These are phyloP conservation scores for Poicephalus meyeri DNA, from an alignment of 2,113 vertebrate genomes.

Conservation along the genomic window DNA sequence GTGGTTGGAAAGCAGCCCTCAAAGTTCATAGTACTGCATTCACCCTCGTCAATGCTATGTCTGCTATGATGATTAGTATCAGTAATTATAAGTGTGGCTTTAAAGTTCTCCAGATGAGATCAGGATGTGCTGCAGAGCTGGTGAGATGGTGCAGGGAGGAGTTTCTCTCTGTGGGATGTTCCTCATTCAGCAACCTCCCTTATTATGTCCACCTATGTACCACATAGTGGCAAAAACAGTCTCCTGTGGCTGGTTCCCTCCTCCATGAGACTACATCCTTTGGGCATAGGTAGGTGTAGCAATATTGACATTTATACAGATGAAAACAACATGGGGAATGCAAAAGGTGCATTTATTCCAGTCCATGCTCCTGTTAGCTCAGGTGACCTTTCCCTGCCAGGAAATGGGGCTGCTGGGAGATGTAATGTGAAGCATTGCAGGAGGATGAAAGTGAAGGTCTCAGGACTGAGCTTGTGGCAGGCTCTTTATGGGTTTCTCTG, in stretches of 20 bases:
- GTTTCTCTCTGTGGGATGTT: not conserved
- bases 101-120: not conserved
- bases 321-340: not conserved
- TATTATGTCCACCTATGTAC: fast-evolving
- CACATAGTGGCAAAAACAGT: fast-evolving
- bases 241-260: not conserved
- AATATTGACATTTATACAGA: fast-evolving
- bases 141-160: not conserved
- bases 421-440: not conserved
- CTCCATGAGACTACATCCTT: not conserved
- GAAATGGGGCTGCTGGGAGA: not conserved
- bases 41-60: not conserved
- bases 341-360: not conserved
- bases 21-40: not conserved
- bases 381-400: not conserved
- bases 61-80: not conserved
- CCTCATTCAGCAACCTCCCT: not conserved
- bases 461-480: not conserved
- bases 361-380: not conserved
- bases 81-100: not conserved
- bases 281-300: not conserved
- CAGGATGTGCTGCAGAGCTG: not conserved
- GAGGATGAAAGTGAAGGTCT: not conserved
- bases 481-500: not conserved
- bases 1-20: not conserved